Evolutionary conservation across 2,888 invertebrate genomes (phyloP).

Genomic region (Isotomurus palustris): DNA sequence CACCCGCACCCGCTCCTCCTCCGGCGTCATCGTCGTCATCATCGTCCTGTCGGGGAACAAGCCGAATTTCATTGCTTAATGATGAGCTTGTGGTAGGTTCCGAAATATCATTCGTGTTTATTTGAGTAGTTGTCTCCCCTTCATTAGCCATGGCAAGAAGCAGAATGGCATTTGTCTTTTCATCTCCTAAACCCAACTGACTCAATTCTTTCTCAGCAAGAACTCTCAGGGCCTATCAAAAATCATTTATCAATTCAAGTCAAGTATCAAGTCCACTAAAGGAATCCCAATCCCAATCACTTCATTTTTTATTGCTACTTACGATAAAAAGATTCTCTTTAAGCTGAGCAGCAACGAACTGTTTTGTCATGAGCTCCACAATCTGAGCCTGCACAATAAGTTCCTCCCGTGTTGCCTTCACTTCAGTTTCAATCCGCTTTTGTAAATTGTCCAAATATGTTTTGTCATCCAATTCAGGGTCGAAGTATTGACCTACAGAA

Average conservation of each 20-base stretch:
- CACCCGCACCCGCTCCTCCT: conserved; percentile 11
- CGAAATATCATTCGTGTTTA: background rate
- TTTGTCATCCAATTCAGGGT: conserved; percentile 35
- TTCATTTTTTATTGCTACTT: conserved; percentile 1
- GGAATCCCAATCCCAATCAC: background rate
- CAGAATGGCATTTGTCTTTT: background rate
- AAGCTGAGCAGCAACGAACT: conserved; percentile 43
- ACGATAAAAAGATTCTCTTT: conserved; percentile 45
- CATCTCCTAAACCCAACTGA: too few species aligned
- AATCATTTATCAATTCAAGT: conserved; percentile 10
- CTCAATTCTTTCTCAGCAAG: conserved; percentile 42
- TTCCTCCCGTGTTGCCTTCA: conserved; percentile 28
- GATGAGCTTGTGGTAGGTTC: background rate
- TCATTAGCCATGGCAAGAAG: background rate
- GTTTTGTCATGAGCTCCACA: conserved; percentile 30
- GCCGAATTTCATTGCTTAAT: background rate
- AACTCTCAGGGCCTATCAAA: conserved; percentile 39
- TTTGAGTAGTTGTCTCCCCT: background rate
- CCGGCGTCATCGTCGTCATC: conserved; percentile 32
- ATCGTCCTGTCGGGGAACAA: conserved; percentile 26
- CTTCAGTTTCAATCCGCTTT: conserved; percentile 29
- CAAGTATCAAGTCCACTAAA: conserved; percentile 4
- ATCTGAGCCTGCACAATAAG: conserved; percentile 36
- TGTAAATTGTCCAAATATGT: conserved; percentile 36
- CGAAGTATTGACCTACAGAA: conserved; percentile 6